Evolutionary conservation across 2,888 invertebrate genomes (phyloP), one percentile per base, ranked within the genome.

Genomic region (Lapara coniferarum): DNA sequence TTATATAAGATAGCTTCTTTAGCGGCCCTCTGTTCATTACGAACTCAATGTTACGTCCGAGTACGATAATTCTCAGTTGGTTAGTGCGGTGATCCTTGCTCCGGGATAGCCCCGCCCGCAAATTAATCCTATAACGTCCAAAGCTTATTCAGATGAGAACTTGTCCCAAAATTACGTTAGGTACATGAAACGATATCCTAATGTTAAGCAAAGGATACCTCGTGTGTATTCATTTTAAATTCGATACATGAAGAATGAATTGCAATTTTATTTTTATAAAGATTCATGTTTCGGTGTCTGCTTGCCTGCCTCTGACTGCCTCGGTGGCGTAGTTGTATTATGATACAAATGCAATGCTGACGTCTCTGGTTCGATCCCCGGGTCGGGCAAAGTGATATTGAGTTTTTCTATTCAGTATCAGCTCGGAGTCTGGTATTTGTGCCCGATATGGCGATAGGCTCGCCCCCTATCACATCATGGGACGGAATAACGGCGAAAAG

Each of bases 51-150:
- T 49, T 56, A 67, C 56, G 56, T 49, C 44, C 16, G 55, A 46
- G 56, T 30, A 55, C 46, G 46, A 67, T 57, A 69, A 55, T 69
- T 69, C 57, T 66, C 57, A 55, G 66, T 66, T 51, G 51, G 49
- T 68, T 58, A 51, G 53, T 56, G 63, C 51, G 63, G 57, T 46
- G 55, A 55, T 55, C 66, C 66, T 66, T 49, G 56, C 52, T 30
- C 19, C 46, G 53, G 66, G 66, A 56, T 66, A 66, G 56, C 66
- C 46, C 19, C 56, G 56, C 55, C 66, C 69, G 52, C 51, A 66
- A 66, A 66, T 69, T 69, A 69, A 66, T 57, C 56, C 25, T 57
- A 69, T 56, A 37, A 57, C 10, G 53, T 63, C 25, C 49, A 25
- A 66, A 46, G 30, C 30, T 69, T 66, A 69, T 58, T 69, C 44